These are phyloP conservation scores for Eueremaeus valkanovi DNA, from an alignment of 2,888 invertebrate species.

Conservation along the genomic window DNA sequence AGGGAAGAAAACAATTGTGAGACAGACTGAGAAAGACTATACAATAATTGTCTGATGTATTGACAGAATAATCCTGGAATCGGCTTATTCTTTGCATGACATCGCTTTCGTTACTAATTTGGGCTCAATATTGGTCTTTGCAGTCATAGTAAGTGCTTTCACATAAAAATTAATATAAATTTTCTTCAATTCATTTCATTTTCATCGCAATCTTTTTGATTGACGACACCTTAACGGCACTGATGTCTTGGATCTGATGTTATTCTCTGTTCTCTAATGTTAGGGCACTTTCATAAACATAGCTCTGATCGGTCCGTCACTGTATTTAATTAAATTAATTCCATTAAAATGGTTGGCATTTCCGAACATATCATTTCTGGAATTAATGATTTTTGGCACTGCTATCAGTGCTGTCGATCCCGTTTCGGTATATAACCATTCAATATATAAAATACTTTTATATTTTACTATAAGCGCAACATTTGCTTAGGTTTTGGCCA, in stretches of 20 bases:
- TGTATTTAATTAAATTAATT: constrained; percentile 46
- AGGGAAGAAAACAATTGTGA: neutral
- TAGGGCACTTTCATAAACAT: constrained; percentile 41
- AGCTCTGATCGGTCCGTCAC: constrained; percentile 45
- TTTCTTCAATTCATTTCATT: too few relatives aligned
- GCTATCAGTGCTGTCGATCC: constrained; percentile 61
- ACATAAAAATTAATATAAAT: neutral
- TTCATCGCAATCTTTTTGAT: too few relatives aligned
- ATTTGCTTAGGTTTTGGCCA: constrained; percentile 55
- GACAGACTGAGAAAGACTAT: too few relatives aligned
- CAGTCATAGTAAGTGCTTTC: constrained; percentile 55
- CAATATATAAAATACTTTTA: neutral
- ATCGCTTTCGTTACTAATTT: constrained; percentile 58
- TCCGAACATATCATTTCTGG: constrained; percentile 43
- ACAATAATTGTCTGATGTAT: neutral
- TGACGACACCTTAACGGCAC: too few relatives aligned
- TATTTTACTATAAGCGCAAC: neutral
- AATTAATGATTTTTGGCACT: constrained; percentile 55
- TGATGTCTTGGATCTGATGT: too few relatives aligned
- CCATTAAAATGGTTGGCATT: constrained; percentile 45
- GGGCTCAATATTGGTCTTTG: constrained; percentile 58
- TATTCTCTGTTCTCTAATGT: neutral
- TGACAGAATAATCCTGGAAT: constrained; percentile 57
- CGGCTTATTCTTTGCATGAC: constrained; percentile 59
- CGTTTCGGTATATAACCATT: constrained; percentile 56